These are phyloP conservation scores for Hypanus sabinus DNA, from an alignment of 2,113 vertebrate species.

Conservation along the genomic window DNA sequence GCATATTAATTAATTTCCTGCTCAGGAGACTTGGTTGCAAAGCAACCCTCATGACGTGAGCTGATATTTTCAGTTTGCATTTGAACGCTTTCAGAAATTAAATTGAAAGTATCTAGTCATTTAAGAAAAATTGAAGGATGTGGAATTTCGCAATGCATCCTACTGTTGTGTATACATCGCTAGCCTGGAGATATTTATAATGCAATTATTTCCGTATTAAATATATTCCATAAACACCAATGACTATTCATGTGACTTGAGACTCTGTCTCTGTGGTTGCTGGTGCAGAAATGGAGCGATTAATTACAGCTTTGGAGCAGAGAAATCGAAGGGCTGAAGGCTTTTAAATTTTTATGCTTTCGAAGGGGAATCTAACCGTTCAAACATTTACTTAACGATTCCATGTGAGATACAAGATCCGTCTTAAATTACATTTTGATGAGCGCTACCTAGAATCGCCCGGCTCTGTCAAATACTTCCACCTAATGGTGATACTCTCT, in stretches of 20 bases:
- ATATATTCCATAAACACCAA: conserved; percentile 26
- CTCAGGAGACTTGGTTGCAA: neutral
- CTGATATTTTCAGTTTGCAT: neutral
- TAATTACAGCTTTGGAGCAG: conserved; percentile 22
- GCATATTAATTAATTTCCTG: conserved; percentile 12
- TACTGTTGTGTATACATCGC: neutral
- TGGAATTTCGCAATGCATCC: conserved; percentile 9
- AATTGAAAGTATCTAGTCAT: neutral
- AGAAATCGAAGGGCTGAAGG: neutral
- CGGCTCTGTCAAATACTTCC: conserved; percentile 14
- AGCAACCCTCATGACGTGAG: neutral
- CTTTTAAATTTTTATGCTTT: conserved; percentile 9
- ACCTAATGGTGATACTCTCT: conserved; percentile 18
- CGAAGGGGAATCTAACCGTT: neutral
- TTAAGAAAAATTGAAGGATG: neutral
- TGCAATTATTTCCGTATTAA: conserved; percentile 21
- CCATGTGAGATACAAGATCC: neutral
- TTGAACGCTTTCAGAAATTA: neutral
- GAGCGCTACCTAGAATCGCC: neutral
- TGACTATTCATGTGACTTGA: conserved; percentile 27
- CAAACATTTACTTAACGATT: conserved; percentile 1
- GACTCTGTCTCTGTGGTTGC: conserved; percentile 15
- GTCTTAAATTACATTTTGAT: conserved; percentile 8
- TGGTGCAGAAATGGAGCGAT: conserved; percentile 26
- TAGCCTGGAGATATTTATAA: neutral